Evolutionary conservation across 2,113 vertebrate species (phyloP).

Genomic region (Microtus ochrogaster): DNA sequence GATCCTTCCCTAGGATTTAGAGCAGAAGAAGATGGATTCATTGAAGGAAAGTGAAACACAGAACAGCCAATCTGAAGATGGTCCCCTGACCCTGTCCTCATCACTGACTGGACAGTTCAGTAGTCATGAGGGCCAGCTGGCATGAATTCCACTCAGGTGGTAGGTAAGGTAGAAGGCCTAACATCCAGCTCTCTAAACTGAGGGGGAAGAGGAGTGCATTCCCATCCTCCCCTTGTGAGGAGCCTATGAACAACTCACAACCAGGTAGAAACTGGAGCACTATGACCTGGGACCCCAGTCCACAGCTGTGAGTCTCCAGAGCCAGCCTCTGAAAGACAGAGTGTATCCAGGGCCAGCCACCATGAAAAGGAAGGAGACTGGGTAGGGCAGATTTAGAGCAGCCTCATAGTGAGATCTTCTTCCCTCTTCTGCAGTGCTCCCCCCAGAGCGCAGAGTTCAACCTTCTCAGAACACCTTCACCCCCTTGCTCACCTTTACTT

Average conservation of each 20-base stretch:
- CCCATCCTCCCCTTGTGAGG: neutral
- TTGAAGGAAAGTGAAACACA: neutral
- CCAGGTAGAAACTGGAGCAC: neutral
- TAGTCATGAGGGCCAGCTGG: neutral
- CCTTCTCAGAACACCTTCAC: neutral
- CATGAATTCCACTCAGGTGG: neutral
- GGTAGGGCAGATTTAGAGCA: neutral
- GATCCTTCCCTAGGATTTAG: conserved; percentile 87
- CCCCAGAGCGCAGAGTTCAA: neutral
- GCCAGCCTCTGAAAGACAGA: neutral
- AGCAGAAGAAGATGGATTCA: conserved; percentile 64
- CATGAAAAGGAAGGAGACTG: neutral
- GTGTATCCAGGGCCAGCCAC: neutral
- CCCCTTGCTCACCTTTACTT: neutral
- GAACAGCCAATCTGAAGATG: neutral
- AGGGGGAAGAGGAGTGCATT: neutral
- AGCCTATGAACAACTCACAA: neutral
- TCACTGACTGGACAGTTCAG: neutral
- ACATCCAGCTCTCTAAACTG: accelerated
- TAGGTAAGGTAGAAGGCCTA: neutral
- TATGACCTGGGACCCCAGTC: neutral
- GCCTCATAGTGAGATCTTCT: neutral
- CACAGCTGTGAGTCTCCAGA: neutral
- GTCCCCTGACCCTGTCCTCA: neutral
- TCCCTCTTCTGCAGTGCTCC: neutral